Evolutionary conservation across 2,797 vertebrate genomes (phyloP).

Genomic region (Amphiprion clarkii): DNA sequence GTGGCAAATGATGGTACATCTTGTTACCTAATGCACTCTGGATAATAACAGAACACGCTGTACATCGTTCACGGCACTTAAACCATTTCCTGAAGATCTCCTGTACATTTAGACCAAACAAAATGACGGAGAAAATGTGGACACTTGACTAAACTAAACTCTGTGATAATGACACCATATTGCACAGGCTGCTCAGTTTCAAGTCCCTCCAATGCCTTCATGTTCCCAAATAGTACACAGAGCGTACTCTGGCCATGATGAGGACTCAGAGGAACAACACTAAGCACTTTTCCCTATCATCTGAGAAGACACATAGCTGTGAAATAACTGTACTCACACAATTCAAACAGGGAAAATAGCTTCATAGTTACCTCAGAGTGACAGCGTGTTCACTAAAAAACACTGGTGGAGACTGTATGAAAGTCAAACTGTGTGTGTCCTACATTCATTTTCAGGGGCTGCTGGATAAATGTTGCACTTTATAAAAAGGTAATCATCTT

Average conservation of each 20-base stretch:
- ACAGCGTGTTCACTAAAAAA: conserved; percentile 11
- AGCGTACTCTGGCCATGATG: conserved; percentile 18
- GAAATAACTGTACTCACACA: conserved; percentile 11
- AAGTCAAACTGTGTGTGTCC: conserved; percentile 38
- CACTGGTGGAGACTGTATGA: background rate
- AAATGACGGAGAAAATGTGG: conserved; percentile 20
- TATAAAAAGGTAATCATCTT: conserved; percentile 48
- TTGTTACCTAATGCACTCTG: conserved; percentile 67
- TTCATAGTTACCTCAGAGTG: conserved; percentile 18
- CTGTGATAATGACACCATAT: conserved; percentile 3
- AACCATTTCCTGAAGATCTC: conserved; percentile 17
- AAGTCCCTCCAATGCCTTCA: background rate
- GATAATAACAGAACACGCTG: conserved; percentile 50
- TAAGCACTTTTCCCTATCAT: background rate
- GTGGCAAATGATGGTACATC: conserved; percentile 66
- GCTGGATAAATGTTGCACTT: conserved; percentile 44
- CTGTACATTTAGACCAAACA: conserved; percentile 6
- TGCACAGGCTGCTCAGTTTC: conserved; percentile 1
- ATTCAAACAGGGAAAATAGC: conserved; percentile 17
- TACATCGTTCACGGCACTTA: conserved; percentile 20
- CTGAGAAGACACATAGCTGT: conserved; percentile 9
- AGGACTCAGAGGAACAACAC: conserved; percentile 14
- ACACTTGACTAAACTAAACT: conserved; percentile 1
- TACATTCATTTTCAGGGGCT: conserved; percentile 43
- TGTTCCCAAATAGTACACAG: conserved; percentile 19